Conservation (phyloP, 2,888 invertebrate species). For the Habrosyne pyritoides region DNA sequence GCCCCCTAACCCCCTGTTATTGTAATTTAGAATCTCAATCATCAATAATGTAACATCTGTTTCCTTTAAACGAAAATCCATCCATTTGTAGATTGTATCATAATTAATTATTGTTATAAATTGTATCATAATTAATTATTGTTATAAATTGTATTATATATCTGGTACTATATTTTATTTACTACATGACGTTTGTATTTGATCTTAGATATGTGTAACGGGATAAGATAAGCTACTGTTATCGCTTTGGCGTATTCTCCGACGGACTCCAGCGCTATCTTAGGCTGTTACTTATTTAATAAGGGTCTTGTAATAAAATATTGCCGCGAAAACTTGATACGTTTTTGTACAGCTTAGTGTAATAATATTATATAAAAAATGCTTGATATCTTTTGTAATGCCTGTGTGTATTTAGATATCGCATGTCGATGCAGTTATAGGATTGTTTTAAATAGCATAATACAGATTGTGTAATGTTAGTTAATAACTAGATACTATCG, state of each 20-base stretch:
- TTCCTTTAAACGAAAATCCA: conserved; percentile 28
- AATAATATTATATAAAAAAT: too few species aligned
- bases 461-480: too few species aligned
- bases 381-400: background rate
- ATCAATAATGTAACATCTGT: conserved; percentile 18
- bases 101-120: conserved; percentile 22
- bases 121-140: conserved; percentile 18
- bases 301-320: too few species aligned
- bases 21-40: conserved; percentile 1
- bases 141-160: conserved; percentile 18
- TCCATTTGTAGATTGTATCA: conserved; percentile 26
- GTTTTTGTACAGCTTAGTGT: background rate
- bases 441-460: too few species aligned
- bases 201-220: conserved; percentile 22
- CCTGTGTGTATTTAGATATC: background rate
- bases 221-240: conserved; percentile 25
- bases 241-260: conserved; percentile 20
- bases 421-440: background rate
- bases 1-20: too few species aligned
- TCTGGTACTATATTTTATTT: conserved; percentile 17
- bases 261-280: background rate
- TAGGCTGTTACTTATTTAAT: too few species aligned
- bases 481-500: too few species aligned
- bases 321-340: background rate
- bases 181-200: conserved; percentile 28